Evolutionary conservation across 2,888 invertebrate genomes (phyloP).

Genomic region (Atrina japonica): DNA sequence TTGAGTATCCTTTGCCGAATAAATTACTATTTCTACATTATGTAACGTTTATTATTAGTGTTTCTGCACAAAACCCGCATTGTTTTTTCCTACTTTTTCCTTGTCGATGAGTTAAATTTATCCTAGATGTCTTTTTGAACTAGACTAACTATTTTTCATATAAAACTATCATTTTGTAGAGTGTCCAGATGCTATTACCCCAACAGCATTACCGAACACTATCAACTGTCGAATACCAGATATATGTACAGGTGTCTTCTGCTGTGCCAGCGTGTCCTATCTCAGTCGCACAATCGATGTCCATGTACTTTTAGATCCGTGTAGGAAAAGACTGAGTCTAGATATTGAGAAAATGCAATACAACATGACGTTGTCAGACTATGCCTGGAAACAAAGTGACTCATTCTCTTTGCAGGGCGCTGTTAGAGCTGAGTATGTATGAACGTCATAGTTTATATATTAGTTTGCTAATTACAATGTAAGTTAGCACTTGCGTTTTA

Average conservation of each 20-base stretch:
- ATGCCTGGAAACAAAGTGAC: conserved; percentile 44
- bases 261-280: conserved; percentile 41
- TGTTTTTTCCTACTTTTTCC: no score
- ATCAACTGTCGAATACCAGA: conserved; percentile 27
- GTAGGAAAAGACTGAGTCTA: conserved; percentile 41
- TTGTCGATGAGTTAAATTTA: no score
- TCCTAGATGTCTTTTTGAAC: no score
- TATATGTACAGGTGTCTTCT: conserved; percentile 45
- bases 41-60: no score
- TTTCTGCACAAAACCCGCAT: no score
- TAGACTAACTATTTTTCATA: neutral
- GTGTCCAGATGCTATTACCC: conserved; percentile 19
- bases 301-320: conserved; percentile 43
- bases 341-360: conserved; percentile 47
- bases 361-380: conserved; percentile 43
- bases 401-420: conserved; percentile 45
- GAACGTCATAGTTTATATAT: no score
- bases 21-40: no score
- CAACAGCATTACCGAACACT: neutral
- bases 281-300: conserved; percentile 31
- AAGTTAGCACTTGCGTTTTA: no score
- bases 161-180: conserved; percentile 14
- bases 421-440: conserved; percentile 52
- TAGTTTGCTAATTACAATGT: no score
- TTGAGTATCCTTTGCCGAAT: no score